phyloP scores from a whole-genome alignment of 2,797 vertebrate genomes.

The Sparus aurata region DNA sequence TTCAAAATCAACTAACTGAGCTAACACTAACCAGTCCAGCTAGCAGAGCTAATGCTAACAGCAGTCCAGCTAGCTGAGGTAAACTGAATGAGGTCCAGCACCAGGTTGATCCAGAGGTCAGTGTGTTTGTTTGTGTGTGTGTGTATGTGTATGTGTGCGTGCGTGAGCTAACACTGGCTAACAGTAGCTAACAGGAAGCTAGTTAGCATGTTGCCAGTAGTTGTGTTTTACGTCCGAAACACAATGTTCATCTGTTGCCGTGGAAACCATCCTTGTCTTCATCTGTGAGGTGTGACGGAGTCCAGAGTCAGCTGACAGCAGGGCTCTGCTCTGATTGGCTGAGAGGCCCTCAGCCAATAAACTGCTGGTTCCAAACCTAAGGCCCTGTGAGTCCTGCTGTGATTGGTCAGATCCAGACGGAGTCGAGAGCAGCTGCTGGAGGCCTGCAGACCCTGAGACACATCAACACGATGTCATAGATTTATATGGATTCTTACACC shows the following conservation, averaged over 20 bases:
- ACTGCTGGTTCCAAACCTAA: conserved; percentile 40
- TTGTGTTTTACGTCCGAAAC: neutral
- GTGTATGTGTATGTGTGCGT: too few species aligned
- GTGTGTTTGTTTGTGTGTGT: conserved; percentile 1
- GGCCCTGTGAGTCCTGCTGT: conserved; percentile 10
- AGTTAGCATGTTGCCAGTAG: neutral
- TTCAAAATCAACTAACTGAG: conserved; percentile 2
- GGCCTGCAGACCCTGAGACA: conserved; percentile 35
- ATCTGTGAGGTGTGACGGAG: neutral
- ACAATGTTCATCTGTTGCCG: neutral
- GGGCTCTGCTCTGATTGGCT: conserved; percentile 49
- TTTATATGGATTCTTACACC: too few species aligned
- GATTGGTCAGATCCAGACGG: conserved; percentile 2
- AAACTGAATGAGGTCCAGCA: conserved; percentile 43
- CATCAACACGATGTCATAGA: neutral
- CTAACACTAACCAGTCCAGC: conserved; percentile 3
- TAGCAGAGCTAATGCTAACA: neutral
- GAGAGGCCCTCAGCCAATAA: conserved; percentile 28
- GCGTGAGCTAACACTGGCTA: too few species aligned
- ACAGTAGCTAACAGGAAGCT: neutral
- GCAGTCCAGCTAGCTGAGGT: conserved; percentile 11
- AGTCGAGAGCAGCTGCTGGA: conserved; percentile 31
- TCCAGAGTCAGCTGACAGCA: conserved; percentile 37
- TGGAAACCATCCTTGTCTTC: neutral
- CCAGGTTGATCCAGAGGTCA: conserved; percentile 29